Evolutionary conservation across 2,113 vertebrate species (phyloP), one percentile per base, ranked within the genome.

Genomic region (Dissostichus mawsoni): DNA sequence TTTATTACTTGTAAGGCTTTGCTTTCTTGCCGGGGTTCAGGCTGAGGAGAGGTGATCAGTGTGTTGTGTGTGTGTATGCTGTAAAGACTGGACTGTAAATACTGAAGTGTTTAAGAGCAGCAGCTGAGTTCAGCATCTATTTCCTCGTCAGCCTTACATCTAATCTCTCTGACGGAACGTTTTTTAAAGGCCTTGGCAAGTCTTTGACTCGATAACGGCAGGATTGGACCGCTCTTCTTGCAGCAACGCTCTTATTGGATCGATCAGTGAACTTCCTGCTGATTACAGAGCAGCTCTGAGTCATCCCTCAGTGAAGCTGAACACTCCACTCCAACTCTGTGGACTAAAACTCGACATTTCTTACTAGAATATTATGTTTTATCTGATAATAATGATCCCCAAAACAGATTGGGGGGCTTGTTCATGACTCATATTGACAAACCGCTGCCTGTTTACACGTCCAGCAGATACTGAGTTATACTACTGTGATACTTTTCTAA

Each of bases 121-220:
- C 14, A 59, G 65, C 72, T 68, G 81, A 88, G 58, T 75, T 85
- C 75, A 79, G 86, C 81, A 67, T 80, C 81, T 55, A 59, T 64
- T 84, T 83, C 61, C 78, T 78, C 70, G 78, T 45, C 56, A 45
- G 75, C 53, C 8, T 1, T 48, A 71, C 45, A 18, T 58, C 66
- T 78, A 66, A 84, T 82, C 74, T 76, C 79, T 77, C 6, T 53
- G 36, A 74, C 75, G 69, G 78, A 82, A 76, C n/a, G 50, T 25
- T 84, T 88, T 87, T 84, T 91, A 89, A 91, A 84, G 83, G 84
- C 75, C 78, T 80, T 84, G 69, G 69, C 83, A 62, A 52, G 48
- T 45, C 70, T 85, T n/a, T 62, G 47, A 41, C 71, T 69, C 3
- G 12, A 55, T 0, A 9, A n/a, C 3, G 11, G 18, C 41, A 64